phyloP scores from a whole-genome alignment of 2,113 vertebrate genomes.

The Seriola aureovittata region DNA sequence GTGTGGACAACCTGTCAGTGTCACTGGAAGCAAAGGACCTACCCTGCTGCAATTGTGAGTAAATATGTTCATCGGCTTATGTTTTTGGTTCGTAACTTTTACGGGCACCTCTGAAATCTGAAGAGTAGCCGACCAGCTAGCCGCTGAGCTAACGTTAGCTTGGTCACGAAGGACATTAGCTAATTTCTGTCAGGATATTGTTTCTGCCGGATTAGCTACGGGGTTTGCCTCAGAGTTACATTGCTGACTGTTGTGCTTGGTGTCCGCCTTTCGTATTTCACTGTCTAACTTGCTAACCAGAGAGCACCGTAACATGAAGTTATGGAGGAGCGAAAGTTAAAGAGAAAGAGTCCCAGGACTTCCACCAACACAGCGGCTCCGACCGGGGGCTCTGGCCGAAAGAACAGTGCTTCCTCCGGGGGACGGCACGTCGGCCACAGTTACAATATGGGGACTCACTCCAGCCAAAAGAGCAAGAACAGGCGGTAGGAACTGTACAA shows the following conservation, averaged over 20 bases:
- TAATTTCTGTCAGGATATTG: not conserved
- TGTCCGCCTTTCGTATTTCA: not conserved
- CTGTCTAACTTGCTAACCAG: not conserved
- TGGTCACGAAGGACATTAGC: not conserved
- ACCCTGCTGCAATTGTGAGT: not conserved
- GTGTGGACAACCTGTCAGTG: not conserved
- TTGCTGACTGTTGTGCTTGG: not conserved
- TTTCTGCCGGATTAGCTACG: not conserved
- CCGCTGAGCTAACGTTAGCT: conserved; percentile 31
- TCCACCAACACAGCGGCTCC: conserved; percentile 82
- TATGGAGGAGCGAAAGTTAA: conserved; percentile 96
- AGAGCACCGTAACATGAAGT: conserved; percentile 60
- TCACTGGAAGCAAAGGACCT: fast-evolving
- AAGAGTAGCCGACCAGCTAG: conserved; percentile 13
- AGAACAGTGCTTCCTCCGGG: conserved; percentile 73
- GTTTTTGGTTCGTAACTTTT: not conserved
- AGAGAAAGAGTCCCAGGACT: conserved; percentile 92
- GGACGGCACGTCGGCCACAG: conserved; percentile 88
- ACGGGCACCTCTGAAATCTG: not conserved
- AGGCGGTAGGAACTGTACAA: conserved; percentile 84
- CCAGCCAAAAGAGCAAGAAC: conserved; percentile 89
- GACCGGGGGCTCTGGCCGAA: conserved; percentile 66
- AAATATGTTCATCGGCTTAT: not conserved
- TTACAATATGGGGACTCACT: conserved; percentile 84
- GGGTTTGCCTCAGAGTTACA: not conserved